Evolutionary conservation across 2,797 vertebrate species (phyloP).

Genomic region (Falco novaeseelandiae): DNA sequence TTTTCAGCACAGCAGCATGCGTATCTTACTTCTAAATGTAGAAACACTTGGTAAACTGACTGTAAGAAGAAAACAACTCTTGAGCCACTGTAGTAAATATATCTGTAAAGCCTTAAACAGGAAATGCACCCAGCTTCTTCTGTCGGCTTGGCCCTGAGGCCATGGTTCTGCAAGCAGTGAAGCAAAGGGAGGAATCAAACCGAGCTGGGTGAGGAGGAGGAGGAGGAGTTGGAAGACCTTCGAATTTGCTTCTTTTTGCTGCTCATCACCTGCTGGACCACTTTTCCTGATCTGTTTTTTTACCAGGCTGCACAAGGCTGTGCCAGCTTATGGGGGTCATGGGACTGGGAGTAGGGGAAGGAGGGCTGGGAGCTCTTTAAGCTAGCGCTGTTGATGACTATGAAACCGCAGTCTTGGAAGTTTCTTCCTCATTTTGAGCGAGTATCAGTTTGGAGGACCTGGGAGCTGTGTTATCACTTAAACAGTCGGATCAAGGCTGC

Average conservation of each 20-base stretch:
- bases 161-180: neutral
- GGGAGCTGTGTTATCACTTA: neutral
- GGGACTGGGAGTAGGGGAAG: neutral
- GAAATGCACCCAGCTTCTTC: neutral
- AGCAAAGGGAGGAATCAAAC: neutral
- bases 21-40: neutral
- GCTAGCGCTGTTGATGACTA: neutral
- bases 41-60: conserved; percentile 9
- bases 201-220: neutral
- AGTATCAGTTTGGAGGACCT: neutral
- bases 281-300: neutral
- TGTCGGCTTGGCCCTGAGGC: neutral
- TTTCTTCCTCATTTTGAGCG: neutral
- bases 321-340: neutral
- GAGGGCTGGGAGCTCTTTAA: neutral
- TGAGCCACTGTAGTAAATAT: neutral
- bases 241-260: neutral
- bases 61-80: conserved; percentile 1
- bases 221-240: neutral
- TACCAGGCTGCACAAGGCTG: neutral
- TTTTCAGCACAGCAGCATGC: neutral
- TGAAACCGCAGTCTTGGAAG: neutral
- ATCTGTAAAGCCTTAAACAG: neutral
- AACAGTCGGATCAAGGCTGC: neutral
- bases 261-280: fast-evolving